Evolutionary conservation across 2,113 vertebrate genomes (phyloP), one percentile per base, ranked within the genome.

Genomic region (Pelodiscus sinensis): DNA sequence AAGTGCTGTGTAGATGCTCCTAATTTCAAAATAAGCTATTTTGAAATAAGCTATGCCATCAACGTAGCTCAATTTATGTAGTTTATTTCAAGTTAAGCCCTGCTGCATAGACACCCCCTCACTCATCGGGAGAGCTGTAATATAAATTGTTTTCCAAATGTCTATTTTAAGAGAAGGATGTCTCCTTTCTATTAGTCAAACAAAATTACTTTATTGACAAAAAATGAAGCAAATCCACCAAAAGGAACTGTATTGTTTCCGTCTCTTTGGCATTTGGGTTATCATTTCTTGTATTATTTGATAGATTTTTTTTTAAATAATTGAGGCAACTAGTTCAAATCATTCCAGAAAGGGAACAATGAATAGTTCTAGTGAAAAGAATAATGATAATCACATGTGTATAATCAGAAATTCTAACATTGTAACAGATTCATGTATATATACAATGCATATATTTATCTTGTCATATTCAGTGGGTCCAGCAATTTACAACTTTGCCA

Each of bases 371-470:
- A 75, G 60, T 50, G 58, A 83, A 88, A 85, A 71, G 14, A 78
- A 6, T 31, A 78, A 1, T 3, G 25, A 75, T 75, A n/a, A 21
- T 21, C 31, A 62, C 38, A 2, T 52, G 15, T 0, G 0, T 14
- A 25, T 25, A 25, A 85, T 79, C 0, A 0, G 22, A 56, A 92
- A 77, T 71, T 57, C 38, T 57, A 58, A 21, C 22, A 13, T 50
- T 87, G 31, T 29, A 2, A 1, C n/a, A 84, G 55, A 52, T 82
- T 9, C 31, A 1, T n/a, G 19, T 52, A 35, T 60, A 8, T 71
- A 35, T 60, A 31, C 38, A 35, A 2, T 3, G 31, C 24, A 57
- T 2, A n/a, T 29, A 31, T 82, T 62, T 7, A 27, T 75, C 35
- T 27, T 38, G 51, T 52, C 78, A n/a, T 75, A 25, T 68, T 85